Conservation (phyloP, 2,113 vertebrate genomes). For the Cathartes aura region DNA sequence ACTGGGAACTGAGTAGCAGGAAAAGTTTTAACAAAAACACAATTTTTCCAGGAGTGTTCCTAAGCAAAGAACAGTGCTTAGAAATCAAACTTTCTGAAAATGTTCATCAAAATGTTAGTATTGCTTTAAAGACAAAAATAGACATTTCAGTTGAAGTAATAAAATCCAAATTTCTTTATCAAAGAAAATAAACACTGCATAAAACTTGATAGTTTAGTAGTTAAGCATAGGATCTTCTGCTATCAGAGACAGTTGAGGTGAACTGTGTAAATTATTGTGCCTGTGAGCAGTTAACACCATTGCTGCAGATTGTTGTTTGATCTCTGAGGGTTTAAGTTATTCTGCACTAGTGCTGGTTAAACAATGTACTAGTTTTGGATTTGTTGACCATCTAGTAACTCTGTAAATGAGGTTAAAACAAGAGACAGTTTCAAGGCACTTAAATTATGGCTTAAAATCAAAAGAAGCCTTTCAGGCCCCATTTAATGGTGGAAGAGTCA, state of each 20-base stretch:
- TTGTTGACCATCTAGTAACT: background rate
- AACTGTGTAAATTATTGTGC: background rate
- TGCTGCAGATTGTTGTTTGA: background rate
- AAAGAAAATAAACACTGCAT: background rate
- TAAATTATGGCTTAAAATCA: background rate
- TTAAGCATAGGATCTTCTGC: background rate
- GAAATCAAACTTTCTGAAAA: background rate
- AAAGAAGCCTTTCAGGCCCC: background rate
- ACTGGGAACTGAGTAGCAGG: background rate
- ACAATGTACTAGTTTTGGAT: background rate
- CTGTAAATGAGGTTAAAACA: background rate
- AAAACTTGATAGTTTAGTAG: background rate
- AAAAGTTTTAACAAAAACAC: background rate
- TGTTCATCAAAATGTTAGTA: background rate
- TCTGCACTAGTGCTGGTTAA: background rate
- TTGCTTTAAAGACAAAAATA: background rate
- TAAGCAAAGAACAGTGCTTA: background rate
- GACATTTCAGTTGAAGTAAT: background rate
- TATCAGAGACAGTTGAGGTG: background rate
- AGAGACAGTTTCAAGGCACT: background rate
- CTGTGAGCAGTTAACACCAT: background rate
- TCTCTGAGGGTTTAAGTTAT: background rate
- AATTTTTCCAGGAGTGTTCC: background rate
- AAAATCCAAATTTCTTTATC: background rate
- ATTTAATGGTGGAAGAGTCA: background rate